Conservation (phyloP, 2,113 vertebrate species). For the Hippocampus zosterae region DNA sequence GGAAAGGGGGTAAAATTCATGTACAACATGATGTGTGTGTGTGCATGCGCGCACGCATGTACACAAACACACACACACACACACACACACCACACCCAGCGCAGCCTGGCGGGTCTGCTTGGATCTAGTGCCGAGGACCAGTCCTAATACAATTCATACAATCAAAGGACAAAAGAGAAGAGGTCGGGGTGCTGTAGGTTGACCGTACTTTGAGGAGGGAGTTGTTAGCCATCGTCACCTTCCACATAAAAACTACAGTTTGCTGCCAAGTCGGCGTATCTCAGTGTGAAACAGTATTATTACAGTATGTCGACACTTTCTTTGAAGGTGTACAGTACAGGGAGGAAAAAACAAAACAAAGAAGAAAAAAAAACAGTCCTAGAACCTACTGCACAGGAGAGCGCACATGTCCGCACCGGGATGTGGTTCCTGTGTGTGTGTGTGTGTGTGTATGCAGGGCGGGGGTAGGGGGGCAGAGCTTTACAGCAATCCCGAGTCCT, state of each 20-base stretch:
- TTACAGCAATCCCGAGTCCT: background rate
- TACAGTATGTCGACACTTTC: constrained; percentile 98
- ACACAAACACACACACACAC: too few relatives aligned
- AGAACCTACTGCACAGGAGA: constrained; percentile 97
- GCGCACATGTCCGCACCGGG: constrained; percentile 85
- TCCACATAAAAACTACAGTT: constrained; percentile 99
- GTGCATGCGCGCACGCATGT: too few relatives aligned
- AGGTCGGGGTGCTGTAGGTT: constrained; percentile 99
- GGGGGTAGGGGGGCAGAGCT: constrained; percentile 61
- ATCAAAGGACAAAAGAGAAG: constrained; percentile 98
- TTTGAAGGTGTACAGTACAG: constrained; percentile 94
- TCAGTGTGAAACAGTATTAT: constrained; percentile 96
- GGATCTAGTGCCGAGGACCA: constrained; percentile 94
- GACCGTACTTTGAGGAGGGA: constrained; percentile 99
- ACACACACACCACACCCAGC: constrained; percentile 53
- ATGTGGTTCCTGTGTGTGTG: constrained; percentile 86
- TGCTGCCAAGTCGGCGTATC: constrained; percentile 92
- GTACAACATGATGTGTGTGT: constrained; percentile 87
- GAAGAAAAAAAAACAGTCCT: constrained; percentile 78
- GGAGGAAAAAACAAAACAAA: constrained; percentile 57
- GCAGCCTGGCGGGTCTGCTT: constrained; percentile 85
- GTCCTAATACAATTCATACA: constrained; percentile 99
- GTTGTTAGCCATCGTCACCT: constrained; percentile 63
- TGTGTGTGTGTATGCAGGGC: constrained; percentile 67
- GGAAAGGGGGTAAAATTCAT: constrained; percentile 87